phyloP scores from a whole-genome alignment of 1,140 invertebrate species.

The Maniola jurtina region DNA sequence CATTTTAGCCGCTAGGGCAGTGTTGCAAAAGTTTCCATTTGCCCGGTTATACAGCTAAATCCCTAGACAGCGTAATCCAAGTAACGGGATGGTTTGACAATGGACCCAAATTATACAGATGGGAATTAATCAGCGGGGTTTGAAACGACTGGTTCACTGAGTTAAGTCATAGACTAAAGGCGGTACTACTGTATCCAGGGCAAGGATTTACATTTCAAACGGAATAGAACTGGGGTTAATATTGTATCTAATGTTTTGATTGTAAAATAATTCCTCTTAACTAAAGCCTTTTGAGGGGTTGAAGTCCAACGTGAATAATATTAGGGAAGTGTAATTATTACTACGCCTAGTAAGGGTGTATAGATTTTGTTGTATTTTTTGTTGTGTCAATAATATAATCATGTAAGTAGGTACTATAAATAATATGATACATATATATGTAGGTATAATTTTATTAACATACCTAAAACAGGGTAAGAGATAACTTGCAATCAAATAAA shows the following conservation, averaged over 20 bases:
- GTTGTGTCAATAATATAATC: too few species aligned
- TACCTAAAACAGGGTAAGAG: too few species aligned
- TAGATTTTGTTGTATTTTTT: too few species aligned
- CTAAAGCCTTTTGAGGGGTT: too few species aligned
- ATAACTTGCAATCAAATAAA: too few species aligned
- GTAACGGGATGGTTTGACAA: constrained; percentile 38
- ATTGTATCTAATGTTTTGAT: constrained; percentile 16
- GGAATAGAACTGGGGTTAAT: constrained; percentile 26
- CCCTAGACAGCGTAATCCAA: constrained; percentile 29
- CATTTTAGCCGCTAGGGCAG: constrained; percentile 8
- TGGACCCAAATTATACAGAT: constrained; percentile 48
- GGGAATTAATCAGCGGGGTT: constrained; percentile 46
- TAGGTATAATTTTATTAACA: too few species aligned
- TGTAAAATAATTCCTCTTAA: not conserved
- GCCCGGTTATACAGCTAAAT: constrained; percentile 18
- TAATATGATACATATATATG: too few species aligned
- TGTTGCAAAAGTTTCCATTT: constrained; percentile 23
- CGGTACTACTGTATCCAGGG: constrained; percentile 6
- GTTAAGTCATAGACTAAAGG: constrained; percentile 31
- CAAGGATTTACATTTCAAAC: constrained; percentile 24
- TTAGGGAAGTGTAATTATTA: too few species aligned
- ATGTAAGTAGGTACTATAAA: too few species aligned
- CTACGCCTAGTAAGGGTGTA: too few species aligned
- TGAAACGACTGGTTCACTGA: constrained; percentile 30
- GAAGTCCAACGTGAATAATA: too few species aligned